Base-by-base conservation (phyloP, 2,113 vertebrate species). In the Lamprologus sp. region DNA sequence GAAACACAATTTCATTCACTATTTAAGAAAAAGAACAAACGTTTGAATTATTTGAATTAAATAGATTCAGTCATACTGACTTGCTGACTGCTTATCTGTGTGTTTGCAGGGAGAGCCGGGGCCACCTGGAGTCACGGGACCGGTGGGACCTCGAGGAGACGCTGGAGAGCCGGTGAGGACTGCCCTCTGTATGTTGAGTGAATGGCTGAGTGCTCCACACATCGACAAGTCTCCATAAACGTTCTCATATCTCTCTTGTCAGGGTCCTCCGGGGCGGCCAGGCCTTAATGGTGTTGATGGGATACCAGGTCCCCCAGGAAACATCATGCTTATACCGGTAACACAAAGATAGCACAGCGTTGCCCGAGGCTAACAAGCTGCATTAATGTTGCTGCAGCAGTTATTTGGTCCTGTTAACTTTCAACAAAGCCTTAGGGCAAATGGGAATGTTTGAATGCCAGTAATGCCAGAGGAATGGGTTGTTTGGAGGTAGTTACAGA, bases 311-410 rank as follows among this genome's bases (percentile, higher is more conserved):
- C 98, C 98, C 7, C 98, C 99, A 4, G 99, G 98, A 84, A 99
- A 98, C 5, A 97, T 99, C 95, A 95, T 99, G 6, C 97, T 99
- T 96, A 85, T 99, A 88, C 99, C 98, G 55, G 99, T 99, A 94
- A 98, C 96, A 35, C 56, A 14, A 42, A n/a, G 63, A 82, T 7
- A 40, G 35, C 33, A 23, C 40, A 80, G 47, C 9, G 3, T 19
- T 58, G 79, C 86, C 81, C 26, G 9, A 68, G 79, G 87, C 79
- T 42, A 17, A 7, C 10, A 45, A 14, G 21, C 51, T 81, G 80
- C 65, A 31, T 54, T 80, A 14, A 33, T 53, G 79, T 49, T 87
- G 70, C 85, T 83, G 9, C 17, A 14, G 33, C 40, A 88, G 86
- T 60, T 87, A 84, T 83, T 88, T 84, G 83, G 75, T 77, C 54